phyloP scores from a whole-genome alignment of 37 sponge, comb jelly and placozoan species.

The Crambe crambe region DNA sequence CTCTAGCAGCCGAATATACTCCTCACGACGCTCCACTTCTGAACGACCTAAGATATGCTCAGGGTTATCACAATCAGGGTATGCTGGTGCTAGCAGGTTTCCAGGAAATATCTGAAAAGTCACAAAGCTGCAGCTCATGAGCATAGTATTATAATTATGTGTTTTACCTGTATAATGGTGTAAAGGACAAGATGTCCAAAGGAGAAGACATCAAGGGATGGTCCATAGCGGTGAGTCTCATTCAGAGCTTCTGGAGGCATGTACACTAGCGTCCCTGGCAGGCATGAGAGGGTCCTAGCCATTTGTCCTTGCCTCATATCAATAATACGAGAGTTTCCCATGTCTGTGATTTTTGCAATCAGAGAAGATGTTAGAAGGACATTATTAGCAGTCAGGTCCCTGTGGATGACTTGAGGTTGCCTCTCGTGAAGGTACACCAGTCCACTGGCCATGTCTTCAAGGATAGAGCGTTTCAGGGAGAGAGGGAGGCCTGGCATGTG shows the following conservation, averaged over 20 bases:
- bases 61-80: slow-evolving; percentile 10
- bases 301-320: neutral
- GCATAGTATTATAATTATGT: neutral
- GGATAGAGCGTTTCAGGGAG: slow-evolving; percentile 10
- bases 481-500: slow-evolving; percentile 9
- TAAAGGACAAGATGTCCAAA: slow-evolving; percentile 22
- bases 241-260: slow-evolving; percentile 38
- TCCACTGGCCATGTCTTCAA: slow-evolving; percentile 24
- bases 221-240: neutral
- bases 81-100: slow-evolving; percentile 1
- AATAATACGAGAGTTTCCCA: slow-evolving; percentile 28
- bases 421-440: slow-evolving; percentile 26
- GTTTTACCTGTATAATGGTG: slow-evolving; percentile 4
- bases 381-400: slow-evolving; percentile 29
- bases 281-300: neutral
- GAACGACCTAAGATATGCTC: neutral
- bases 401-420: slow-evolving; percentile 29
- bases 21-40: slow-evolving; percentile 18
- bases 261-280: slow-evolving; percentile 25
- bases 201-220: slow-evolving; percentile 23
- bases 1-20: neutral
- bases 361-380: slow-evolving; percentile 25
- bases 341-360: slow-evolving; percentile 24
- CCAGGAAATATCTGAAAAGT: slow-evolving; percentile 22
- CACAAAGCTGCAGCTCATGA: neutral